phyloP scores from a whole-genome alignment of 2,113 vertebrate species.

The Pitta sordida region DNA sequence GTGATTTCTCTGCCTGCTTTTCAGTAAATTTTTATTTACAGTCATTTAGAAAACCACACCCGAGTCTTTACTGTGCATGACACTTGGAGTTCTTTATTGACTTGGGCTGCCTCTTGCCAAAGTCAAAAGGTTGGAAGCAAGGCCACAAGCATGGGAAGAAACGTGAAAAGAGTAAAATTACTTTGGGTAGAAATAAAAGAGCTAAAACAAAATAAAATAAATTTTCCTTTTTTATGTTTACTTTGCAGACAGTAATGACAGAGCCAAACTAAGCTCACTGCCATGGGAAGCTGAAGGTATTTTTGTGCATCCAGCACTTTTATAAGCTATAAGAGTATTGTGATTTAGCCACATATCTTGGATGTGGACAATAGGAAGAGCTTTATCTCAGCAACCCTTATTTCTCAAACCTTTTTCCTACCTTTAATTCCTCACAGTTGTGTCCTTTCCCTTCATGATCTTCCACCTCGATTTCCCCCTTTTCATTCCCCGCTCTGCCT shows the following conservation, averaged over 20 bases:
- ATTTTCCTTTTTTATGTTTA: neutral
- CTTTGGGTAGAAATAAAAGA: neutral
- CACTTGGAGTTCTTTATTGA: conserved; percentile 17
- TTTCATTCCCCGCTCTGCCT: neutral
- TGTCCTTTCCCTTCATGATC: neutral
- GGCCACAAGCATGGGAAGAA: neutral
- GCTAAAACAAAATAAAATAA: neutral
- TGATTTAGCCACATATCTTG: neutral
- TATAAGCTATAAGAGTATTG: neutral
- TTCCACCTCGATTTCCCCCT: neutral
- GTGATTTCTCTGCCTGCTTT: neutral
- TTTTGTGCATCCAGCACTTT: neutral
- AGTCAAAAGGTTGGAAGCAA: conserved; percentile 9
- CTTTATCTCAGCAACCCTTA: neutral
- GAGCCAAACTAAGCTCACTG: neutral
- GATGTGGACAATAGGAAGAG: neutral
- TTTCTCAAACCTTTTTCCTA: neutral
- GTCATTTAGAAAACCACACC: neutral
- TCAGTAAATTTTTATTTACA: conserved; percentile 8
- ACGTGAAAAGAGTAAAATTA: neutral
- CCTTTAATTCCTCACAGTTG: neutral
- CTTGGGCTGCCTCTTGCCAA: neutral
- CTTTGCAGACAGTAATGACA: neutral
- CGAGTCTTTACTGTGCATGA: neutral
- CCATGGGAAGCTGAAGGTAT: neutral